Evolutionary conservation across 2,113 vertebrate species (phyloP).

Genomic region (Lasiurus cinereus): DNA sequence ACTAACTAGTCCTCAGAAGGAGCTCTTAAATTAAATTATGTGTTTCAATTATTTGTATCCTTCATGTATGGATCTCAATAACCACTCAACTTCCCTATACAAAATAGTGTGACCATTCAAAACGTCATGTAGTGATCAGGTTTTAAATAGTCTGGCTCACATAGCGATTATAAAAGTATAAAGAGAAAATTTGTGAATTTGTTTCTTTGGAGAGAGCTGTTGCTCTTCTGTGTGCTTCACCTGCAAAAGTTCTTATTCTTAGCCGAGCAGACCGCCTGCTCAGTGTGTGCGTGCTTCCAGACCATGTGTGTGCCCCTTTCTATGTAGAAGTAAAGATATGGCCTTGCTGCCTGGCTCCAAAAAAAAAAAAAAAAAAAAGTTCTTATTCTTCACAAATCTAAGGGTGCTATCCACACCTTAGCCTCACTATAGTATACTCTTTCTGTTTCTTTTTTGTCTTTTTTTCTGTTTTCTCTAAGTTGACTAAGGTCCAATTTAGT

Average conservation of each 20-base stretch:
- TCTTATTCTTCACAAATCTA: not conserved
- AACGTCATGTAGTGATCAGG: not conserved
- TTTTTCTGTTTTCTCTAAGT: not conserved
- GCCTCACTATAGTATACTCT: not conserved
- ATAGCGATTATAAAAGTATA: not conserved
- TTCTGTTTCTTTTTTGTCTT: not conserved
- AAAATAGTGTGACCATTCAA: not conserved
- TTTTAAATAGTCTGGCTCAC: slow-evolving; percentile 12
- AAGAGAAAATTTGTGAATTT: not conserved
- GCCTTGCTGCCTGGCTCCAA: too few relatives aligned
- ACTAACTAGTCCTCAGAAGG: not conserved
- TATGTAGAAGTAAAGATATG: too few relatives aligned
- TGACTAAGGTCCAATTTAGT: not conserved
- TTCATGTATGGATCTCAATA: not conserved
- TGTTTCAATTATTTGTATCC: slow-evolving; percentile 33
- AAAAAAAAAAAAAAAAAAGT: too few relatives aligned
- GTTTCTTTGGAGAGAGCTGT: not conserved
- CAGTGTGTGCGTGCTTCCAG: too few relatives aligned
- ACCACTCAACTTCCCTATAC: not conserved
- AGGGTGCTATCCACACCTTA: not conserved
- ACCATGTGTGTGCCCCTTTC: too few relatives aligned
- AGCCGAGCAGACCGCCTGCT: too few relatives aligned
- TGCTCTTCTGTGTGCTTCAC: not conserved
- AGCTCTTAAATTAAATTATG: slow-evolving; percentile 22
- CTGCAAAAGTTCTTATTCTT: not conserved